phyloP scores from a whole-genome alignment of 2,888 invertebrate species.

The Drosophila antonietae region DNA sequence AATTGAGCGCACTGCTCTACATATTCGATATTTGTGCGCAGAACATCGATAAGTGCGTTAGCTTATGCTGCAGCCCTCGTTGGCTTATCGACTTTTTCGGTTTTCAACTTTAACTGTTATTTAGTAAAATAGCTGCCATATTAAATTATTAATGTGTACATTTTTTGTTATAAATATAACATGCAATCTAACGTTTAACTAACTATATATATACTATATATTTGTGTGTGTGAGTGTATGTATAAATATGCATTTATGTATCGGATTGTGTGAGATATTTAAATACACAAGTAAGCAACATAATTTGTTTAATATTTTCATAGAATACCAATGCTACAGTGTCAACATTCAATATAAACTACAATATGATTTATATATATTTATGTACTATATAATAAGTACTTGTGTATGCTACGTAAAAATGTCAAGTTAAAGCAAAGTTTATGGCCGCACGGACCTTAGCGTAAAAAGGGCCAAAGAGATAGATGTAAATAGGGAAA shows the following conservation, averaged over 20 bases:
- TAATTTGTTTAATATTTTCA: slow-evolving; percentile 65
- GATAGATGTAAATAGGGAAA: not conserved
- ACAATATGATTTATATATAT: slow-evolving; percentile 53
- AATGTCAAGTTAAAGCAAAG: slow-evolving; percentile 61
- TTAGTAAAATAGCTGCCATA: not conserved
- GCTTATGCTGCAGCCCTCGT: slow-evolving; percentile 20
- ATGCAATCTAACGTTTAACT: slow-evolving; percentile 76
- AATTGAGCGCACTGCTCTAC: not conserved
- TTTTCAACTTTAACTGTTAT: slow-evolving; percentile 24
- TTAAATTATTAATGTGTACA: slow-evolving; percentile 51
- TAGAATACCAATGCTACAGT: slow-evolving; percentile 70
- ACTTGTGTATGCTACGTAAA: slow-evolving; percentile 29
- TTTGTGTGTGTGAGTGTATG: slow-evolving; percentile 38
- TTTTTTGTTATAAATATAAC: slow-evolving; percentile 62
- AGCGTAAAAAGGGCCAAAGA: slow-evolving; percentile 1
- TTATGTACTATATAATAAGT: slow-evolving; percentile 11
- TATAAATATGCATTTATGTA: slow-evolving; percentile 46
- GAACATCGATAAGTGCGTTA: slow-evolving; percentile 11
- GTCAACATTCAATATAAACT: slow-evolving; percentile 73
- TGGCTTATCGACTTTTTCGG: not conserved
- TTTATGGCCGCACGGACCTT: slow-evolving; percentile 27
- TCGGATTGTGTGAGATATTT: slow-evolving; percentile 52
- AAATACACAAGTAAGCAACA: slow-evolving; percentile 76
- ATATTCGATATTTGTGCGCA: slow-evolving; percentile 5
- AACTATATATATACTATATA: slow-evolving; percentile 56